These are phyloP conservation scores for Aethes cnicana DNA, from an alignment of 2,888 invertebrate species.

Conservation along the genomic window DNA sequence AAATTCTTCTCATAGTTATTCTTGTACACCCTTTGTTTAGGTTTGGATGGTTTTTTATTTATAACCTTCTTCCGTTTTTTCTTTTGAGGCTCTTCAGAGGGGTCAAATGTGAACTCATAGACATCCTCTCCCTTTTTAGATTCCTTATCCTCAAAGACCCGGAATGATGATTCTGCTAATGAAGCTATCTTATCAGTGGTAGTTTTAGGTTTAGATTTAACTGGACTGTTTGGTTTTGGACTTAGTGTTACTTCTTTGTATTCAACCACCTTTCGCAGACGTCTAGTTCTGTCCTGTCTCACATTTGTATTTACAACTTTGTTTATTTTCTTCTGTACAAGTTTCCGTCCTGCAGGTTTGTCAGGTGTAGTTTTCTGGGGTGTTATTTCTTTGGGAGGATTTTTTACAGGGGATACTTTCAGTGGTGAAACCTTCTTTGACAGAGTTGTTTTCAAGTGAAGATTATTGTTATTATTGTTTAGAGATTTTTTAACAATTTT, in stretches of 20 bases:
- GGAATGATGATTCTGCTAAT: conserved; percentile 51
- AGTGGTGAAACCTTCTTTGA: conserved; percentile 1
- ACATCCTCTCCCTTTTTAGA: conserved; percentile 55
- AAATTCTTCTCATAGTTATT: conserved; percentile 67
- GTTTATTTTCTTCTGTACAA: conserved; percentile 32
- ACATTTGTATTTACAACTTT: conserved; percentile 51
- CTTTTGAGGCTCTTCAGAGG: conserved; percentile 70
- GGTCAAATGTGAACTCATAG: conserved; percentile 77
- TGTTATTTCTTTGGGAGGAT: neutral
- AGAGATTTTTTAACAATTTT: neutral
- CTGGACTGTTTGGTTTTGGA: conserved; percentile 8
- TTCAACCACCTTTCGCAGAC: conserved; percentile 25
- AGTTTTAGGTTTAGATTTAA: conserved; percentile 26
- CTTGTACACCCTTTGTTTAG: conserved; percentile 52
- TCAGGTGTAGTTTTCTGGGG: conserved; percentile 13
- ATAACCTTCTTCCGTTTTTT: conserved; percentile 61
- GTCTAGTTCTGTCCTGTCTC: conserved; percentile 31
- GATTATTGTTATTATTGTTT: conserved; percentile 10
- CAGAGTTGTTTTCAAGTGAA: conserved; percentile 5
- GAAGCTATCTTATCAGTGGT: conserved; percentile 36
- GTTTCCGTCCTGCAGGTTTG: conserved; percentile 13
- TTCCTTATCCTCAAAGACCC: conserved; percentile 54
- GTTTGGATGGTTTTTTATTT: conserved; percentile 53
- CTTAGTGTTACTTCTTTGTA: conserved; percentile 28
- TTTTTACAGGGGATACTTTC: neutral